Percentiles rank a stretch among this genome's conserved stretches.
Conservation (phyloP, 2,113 vertebrate genomes). For the Amblyopsis rosae region DNA sequence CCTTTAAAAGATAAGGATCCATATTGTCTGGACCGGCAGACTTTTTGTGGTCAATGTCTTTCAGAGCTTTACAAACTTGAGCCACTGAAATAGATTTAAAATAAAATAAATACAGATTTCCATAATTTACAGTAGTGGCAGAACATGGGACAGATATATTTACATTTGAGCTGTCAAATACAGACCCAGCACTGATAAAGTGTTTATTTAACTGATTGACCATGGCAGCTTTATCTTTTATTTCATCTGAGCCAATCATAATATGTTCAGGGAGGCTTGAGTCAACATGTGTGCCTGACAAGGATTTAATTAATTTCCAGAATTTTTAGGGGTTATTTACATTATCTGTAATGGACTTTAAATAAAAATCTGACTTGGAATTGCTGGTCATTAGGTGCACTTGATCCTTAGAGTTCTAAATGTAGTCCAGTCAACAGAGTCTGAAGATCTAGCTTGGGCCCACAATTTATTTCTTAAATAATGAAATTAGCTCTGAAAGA, state of each 20-base stretch:
- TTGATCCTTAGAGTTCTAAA: not conserved
- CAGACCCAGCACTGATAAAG: slow-evolving; percentile 7
- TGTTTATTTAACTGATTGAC: slow-evolving; percentile 5
- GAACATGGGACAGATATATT: slow-evolving; percentile 8
- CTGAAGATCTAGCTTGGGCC: too few relatives aligned
- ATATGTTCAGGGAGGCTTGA: slow-evolving; percentile 1
- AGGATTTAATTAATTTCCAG: slow-evolving; percentile 5
- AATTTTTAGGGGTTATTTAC: not conserved
- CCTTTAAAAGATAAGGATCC: slow-evolving; percentile 2
- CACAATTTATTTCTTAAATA: too few relatives aligned
- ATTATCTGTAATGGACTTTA: not conserved
- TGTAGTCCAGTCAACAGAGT: not conserved
- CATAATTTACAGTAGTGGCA: not conserved
- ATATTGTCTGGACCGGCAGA: not conserved
- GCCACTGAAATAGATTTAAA: not conserved
- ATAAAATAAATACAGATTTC: slow-evolving; percentile 16
- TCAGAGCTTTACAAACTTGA: slow-evolving; percentile 4
- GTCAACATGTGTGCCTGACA: not conserved
- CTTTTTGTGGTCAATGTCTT: not conserved
- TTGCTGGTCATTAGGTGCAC: slow-evolving; percentile 2
- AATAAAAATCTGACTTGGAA: slow-evolving; percentile 17
- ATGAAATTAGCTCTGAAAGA: too few relatives aligned
- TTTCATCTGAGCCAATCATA: too few relatives aligned
- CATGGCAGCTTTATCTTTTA: too few relatives aligned
- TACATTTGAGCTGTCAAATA: not conserved